These are phyloP conservation scores for Silurus meridionalis DNA, from an alignment of 2,113 vertebrate species.

Conservation along the genomic window DNA sequence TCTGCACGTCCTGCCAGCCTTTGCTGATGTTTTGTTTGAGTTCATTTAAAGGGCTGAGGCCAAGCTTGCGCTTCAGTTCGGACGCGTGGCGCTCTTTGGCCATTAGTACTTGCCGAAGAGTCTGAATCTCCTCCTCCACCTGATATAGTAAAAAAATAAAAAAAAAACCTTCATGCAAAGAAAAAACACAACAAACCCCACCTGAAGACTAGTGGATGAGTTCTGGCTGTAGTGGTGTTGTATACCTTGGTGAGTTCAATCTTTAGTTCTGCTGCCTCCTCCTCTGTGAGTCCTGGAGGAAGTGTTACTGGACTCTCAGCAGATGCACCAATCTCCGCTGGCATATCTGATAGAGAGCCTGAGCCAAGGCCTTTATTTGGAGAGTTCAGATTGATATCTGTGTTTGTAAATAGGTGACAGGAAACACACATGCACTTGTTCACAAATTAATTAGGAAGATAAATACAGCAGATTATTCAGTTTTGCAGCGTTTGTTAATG, in stretches of 20 bases:
- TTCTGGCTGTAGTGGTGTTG: no score
- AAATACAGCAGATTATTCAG: neutral
- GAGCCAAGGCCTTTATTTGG: constrained; percentile 88
- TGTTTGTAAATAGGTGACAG: constrained; percentile 23
- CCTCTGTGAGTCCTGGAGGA: constrained; percentile 80
- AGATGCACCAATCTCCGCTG: constrained; percentile 70
- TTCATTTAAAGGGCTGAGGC: constrained; percentile 84
- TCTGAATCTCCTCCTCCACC: constrained; percentile 96
- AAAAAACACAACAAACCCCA: neutral
- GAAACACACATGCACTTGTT: neutral
- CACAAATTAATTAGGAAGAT: neutral
- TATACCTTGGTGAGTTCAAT: constrained; percentile 84
- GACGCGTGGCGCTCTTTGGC: constrained; percentile 91
- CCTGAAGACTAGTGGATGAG: neutral
- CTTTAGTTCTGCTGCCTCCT: constrained; percentile 86
- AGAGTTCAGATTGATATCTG: constrained; percentile 99
- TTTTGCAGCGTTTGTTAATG: neutral
- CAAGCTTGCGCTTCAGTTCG: constrained; percentile 91
- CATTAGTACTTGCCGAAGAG: constrained; percentile 89
- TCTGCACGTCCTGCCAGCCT: constrained; percentile 94
- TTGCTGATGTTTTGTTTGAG: constrained; percentile 87
- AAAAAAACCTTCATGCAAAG: neutral
- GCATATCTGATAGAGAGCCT: constrained; percentile 77
- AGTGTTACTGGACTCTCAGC: constrained; percentile 53
- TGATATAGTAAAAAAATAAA: constrained; percentile 50